Conservation (phyloP, 2,113 vertebrate species). For the Notiomystis cincta region DNA sequence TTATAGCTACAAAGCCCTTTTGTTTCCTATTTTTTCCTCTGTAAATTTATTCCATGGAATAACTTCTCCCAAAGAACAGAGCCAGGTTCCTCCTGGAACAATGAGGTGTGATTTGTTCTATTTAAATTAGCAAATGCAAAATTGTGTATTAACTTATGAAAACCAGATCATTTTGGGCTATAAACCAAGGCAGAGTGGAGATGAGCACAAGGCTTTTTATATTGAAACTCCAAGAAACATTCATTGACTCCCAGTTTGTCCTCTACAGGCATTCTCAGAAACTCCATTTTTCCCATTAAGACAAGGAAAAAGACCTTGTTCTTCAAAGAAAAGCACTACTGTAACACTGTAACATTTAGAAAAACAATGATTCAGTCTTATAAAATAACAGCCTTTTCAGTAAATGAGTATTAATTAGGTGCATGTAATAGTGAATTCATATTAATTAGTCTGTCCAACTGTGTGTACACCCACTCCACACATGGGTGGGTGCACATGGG, state of each 20-base stretch:
- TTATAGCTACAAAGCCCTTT: not conserved
- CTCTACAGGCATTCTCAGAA: not conserved
- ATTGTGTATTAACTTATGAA: not conserved
- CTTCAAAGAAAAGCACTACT: not conserved
- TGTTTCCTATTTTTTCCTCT: not conserved
- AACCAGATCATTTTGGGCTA: not conserved
- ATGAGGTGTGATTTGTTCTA: not conserved
- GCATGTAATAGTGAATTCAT: not conserved
- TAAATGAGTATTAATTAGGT: not conserved
- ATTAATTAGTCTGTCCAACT: not conserved
- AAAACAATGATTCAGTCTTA: not conserved
- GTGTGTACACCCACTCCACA: not conserved
- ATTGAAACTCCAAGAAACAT: not conserved
- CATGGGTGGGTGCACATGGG: not conserved
- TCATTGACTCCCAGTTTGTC: not conserved
- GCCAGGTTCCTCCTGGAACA: not conserved
- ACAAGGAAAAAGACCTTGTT: not conserved
- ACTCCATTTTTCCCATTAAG: not conserved
- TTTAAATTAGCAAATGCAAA: not conserved
- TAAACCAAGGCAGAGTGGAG: not conserved
- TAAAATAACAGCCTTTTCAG: not conserved
- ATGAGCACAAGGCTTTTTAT: not conserved
- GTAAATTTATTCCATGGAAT: not conserved
- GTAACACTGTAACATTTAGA: not conserved
- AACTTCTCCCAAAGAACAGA: not conserved